Conservation (phyloP, 2,797 vertebrate species). For the Thalassophryne amazonica region DNA sequence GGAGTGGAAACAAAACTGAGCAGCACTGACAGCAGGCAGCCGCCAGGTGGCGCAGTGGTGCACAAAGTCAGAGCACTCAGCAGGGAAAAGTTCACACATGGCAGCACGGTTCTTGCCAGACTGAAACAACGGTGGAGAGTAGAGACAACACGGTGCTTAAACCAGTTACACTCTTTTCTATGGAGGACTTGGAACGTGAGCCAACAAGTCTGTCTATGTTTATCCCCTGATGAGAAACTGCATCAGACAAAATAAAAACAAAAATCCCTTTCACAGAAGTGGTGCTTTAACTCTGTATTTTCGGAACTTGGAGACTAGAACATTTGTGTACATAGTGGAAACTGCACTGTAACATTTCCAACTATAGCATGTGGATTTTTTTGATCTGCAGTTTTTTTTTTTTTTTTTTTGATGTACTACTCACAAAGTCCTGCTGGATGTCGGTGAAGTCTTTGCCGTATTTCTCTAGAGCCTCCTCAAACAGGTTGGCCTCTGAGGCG, state of each 20-base stretch:
- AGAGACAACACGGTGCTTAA: neutral
- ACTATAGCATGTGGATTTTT: neutral
- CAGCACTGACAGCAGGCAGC: slow-evolving; percentile 39
- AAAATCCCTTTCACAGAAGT: neutral
- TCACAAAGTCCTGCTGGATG: slow-evolving; percentile 98
- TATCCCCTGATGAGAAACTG: too few species aligned
- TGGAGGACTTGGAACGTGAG: neutral
- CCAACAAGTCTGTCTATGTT: neutral
- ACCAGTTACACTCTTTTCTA: neutral
- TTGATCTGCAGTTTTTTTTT: neutral
- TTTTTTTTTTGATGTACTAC: slow-evolving; percentile 46
- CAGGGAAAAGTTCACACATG: neutral
- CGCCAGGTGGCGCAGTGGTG: slow-evolving; percentile 78
- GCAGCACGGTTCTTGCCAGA: slow-evolving; percentile 14
- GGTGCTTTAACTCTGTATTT: slow-evolving; percentile 2
- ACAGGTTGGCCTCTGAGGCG: slow-evolving; percentile 94
- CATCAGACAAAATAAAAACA: too few species aligned
- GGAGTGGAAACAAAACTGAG: slow-evolving; percentile 16
- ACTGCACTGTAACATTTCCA: too few species aligned
- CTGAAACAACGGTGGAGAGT: neutral
- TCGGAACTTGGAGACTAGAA: neutral
- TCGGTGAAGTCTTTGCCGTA: slow-evolving; percentile 98
- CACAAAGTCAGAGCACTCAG: slow-evolving; percentile 29
- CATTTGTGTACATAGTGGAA: too few species aligned
- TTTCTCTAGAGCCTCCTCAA: slow-evolving; percentile 96